Conservation (phyloP, 1,140 invertebrate species). For the Atopsyche davidsoni region DNA sequence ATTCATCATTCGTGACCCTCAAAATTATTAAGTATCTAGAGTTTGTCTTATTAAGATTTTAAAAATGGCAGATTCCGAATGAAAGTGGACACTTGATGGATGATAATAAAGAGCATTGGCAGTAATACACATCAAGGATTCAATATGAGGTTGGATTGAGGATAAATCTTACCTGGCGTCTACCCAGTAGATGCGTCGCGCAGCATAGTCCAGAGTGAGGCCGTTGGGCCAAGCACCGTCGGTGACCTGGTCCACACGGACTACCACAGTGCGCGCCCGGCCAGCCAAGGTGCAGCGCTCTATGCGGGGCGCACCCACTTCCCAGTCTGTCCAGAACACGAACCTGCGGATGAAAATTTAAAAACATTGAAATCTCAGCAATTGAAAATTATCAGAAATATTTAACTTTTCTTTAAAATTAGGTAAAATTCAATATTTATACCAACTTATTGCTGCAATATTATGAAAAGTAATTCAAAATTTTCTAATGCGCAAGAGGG, state of each 20-base stretch:
- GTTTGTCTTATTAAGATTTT: too few relatives aligned
- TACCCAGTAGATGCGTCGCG: constrained; percentile 73
- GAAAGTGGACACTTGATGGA: too few relatives aligned
- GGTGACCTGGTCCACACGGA: constrained; percentile 58
- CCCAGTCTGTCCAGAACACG: constrained; percentile 90
- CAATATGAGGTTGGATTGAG: too few relatives aligned
- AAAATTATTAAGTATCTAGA: too few relatives aligned
- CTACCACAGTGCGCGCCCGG: constrained; percentile 49
- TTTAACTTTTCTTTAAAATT: too few relatives aligned
- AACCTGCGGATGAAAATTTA: too few relatives aligned
- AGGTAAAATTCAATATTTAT: not conserved
- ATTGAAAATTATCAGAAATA: too few relatives aligned
- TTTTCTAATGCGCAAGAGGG: not conserved
- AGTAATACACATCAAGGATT: too few relatives aligned
- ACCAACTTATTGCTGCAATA: not conserved
- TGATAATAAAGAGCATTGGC: too few relatives aligned
- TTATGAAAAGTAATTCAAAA: constrained; percentile 27
- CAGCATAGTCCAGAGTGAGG: constrained; percentile 73
- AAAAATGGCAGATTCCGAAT: too few relatives aligned
- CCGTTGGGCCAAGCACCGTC: constrained; percentile 86
- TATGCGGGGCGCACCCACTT: constrained; percentile 72
- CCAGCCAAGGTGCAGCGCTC: constrained; percentile 83
- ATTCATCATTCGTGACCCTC: too few relatives aligned
- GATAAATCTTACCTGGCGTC: constrained; percentile 64
- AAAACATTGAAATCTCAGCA: too few relatives aligned